These are phyloP conservation scores for Augochlora pura DNA, from an alignment of 1,140 invertebrate species.

Conservation along the genomic window DNA sequence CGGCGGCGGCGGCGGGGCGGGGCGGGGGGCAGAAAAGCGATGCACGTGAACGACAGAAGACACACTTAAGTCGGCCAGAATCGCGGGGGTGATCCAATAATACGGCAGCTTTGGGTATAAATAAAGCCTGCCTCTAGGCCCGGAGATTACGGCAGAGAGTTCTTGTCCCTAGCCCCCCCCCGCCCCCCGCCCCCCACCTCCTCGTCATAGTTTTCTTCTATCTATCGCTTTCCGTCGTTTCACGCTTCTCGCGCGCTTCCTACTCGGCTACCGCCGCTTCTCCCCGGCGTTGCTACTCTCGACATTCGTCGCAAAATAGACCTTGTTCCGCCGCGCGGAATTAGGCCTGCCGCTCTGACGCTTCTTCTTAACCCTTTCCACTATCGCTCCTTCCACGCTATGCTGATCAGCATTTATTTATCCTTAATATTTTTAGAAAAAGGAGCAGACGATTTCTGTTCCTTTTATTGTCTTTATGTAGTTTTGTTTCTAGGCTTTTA, in stretches of 20 bases:
- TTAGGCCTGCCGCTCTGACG: background rate
- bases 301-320: conserved; percentile 30
- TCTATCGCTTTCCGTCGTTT: conserved; percentile 35
- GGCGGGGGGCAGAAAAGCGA: conserved; percentile 55
- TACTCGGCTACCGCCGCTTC: background rate
- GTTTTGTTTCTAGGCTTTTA: no score
- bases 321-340: background rate
- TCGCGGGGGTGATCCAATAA: conserved; percentile 75
- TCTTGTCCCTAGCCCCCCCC: conserved; percentile 51
- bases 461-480: no score
- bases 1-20: conserved; percentile 47
- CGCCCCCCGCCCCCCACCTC: no score
- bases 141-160: conserved; percentile 63
- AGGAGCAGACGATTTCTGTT: no score
- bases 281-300: conserved; percentile 15
- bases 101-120: conserved; percentile 74
- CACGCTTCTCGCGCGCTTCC: conserved; percentile 20
- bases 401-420: no score
- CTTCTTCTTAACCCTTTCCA: background rate
- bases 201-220: conserved; percentile 26
- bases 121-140: conserved; percentile 69
- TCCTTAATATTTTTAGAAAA: no score
- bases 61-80: conserved; percentile 60
- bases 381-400: no score
- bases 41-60: conserved; percentile 62